Percentiles rank a stretch among this genome's conserved stretches.
These are phyloP conservation scores for Chanos chanos DNA, from an alignment of 2,797 vertebrate genomes.

Conservation along the genomic window DNA sequence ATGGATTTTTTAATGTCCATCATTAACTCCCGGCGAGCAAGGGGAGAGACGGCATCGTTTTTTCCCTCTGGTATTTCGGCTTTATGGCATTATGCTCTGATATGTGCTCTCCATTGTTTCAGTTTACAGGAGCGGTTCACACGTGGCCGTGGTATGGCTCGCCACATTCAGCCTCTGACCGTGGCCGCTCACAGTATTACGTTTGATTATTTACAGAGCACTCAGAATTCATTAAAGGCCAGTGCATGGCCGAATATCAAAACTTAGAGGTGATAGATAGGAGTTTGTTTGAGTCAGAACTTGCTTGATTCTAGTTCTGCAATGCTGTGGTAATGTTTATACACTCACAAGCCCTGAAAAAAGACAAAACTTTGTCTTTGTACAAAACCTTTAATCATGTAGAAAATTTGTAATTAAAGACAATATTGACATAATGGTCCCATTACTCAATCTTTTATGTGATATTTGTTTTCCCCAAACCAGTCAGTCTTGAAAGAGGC, in stretches of 20 bases:
- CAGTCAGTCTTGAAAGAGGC: background rate
- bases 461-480: background rate
- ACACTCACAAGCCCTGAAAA: too few species aligned
- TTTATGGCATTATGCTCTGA: slow-evolving; percentile 78
- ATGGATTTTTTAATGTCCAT: slow-evolving; percentile 81
- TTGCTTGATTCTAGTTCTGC: too few species aligned
- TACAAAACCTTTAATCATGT: slow-evolving; percentile 62
- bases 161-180: slow-evolving; percentile 27
- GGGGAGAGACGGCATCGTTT: slow-evolving; percentile 62
- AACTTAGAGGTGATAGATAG: too few species aligned
- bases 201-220: too few species aligned
- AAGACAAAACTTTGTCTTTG: slow-evolving; percentile 42
- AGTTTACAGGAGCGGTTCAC: slow-evolving; percentile 65
- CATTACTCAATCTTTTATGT: slow-evolving; percentile 6
- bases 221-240: too few species aligned
- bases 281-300: too few species aligned
- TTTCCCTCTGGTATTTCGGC: slow-evolving; percentile 78
- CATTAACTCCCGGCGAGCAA: slow-evolving; percentile 75
- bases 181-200: too few species aligned
- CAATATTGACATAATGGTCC: slow-evolving; percentile 7
- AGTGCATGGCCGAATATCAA: too few species aligned
- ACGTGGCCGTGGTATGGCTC: slow-evolving; percentile 56
- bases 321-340: too few species aligned
- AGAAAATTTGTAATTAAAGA: slow-evolving; percentile 44
- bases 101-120: slow-evolving; percentile 72